phyloP scores from a whole-genome alignment of 2,888 invertebrate genomes.

The Pheosia gnoma region DNA sequence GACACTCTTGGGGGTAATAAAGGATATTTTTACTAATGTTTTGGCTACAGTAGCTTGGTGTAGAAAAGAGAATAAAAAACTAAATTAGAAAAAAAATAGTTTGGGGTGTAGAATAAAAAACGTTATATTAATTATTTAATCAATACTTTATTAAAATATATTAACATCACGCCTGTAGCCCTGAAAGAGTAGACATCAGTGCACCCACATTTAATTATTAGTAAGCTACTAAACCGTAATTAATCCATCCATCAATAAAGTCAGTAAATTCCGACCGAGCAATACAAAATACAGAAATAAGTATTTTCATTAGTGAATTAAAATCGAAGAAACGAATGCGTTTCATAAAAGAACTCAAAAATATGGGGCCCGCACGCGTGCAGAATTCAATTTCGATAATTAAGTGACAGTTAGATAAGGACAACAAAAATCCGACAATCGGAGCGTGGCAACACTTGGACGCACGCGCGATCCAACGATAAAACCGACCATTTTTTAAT shows the following conservation, averaged over 20 bases:
- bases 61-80: background rate
- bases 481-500: constrained; percentile 66
- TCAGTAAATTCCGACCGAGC: background rate
- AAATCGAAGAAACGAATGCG: constrained; percentile 46
- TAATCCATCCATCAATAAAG: background rate
- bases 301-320: constrained; percentile 42
- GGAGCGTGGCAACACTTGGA: constrained; percentile 73
- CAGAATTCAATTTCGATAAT: constrained; percentile 74
- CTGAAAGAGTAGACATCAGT: too few relatives aligned
- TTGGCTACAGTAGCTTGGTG: background rate
- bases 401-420: constrained; percentile 73
- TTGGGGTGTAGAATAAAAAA: too few relatives aligned
- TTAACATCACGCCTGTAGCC: too few relatives aligned
- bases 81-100: too few relatives aligned
- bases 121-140: too few relatives aligned
- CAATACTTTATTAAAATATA: too few relatives aligned
- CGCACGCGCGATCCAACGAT: constrained; percentile 69
- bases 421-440: constrained; percentile 56
- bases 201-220: too few relatives aligned
- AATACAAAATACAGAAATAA: background rate
- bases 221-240: too few relatives aligned
- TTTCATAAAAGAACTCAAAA: constrained; percentile 38
- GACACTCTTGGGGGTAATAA: constrained; percentile 30
- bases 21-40: constrained; percentile 20
- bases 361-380: constrained; percentile 43